These are phyloP conservation scores for Sandelia bainsii DNA, from an alignment of 2,797 vertebrate genomes.

Conservation along the genomic window DNA sequence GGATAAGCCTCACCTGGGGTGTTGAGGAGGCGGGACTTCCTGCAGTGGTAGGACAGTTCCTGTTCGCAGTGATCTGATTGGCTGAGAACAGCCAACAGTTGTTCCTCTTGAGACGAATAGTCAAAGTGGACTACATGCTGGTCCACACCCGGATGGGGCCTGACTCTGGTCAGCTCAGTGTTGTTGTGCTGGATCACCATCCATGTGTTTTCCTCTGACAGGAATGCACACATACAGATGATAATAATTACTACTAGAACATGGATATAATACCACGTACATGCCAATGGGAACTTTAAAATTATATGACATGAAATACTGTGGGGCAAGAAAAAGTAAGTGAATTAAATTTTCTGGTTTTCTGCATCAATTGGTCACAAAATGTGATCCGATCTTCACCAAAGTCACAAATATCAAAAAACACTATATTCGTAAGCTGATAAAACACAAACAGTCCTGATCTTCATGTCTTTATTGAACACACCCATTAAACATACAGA, in stretches of 20 bases:
- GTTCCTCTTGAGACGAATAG: constrained; percentile 87
- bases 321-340: too few relatives aligned
- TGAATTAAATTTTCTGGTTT: too few relatives aligned
- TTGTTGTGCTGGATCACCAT: constrained; percentile 92
- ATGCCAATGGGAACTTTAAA: too few relatives aligned
- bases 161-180: constrained; percentile 89
- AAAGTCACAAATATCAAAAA: too few relatives aligned
- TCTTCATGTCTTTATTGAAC: too few relatives aligned
- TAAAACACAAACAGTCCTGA: too few relatives aligned
- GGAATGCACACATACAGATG: neutral
- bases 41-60: constrained; percentile 93
- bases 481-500: too few relatives aligned
- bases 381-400: too few relatives aligned
- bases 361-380: too few relatives aligned
- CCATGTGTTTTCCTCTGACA: constrained; percentile 88
- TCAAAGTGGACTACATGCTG: constrained; percentile 87
- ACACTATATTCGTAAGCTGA: too few relatives aligned
- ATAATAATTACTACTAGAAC: neutral
- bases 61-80: constrained; percentile 92
- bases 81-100: constrained; percentile 88
- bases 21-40: constrained; percentile 92
- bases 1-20: constrained; percentile 83
- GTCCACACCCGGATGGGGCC: constrained; percentile 78
- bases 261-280: too few relatives aligned
- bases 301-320: too few relatives aligned